Conservation (phyloP, 1,140 invertebrate genomes). For the Anastatus disparis region DNA sequence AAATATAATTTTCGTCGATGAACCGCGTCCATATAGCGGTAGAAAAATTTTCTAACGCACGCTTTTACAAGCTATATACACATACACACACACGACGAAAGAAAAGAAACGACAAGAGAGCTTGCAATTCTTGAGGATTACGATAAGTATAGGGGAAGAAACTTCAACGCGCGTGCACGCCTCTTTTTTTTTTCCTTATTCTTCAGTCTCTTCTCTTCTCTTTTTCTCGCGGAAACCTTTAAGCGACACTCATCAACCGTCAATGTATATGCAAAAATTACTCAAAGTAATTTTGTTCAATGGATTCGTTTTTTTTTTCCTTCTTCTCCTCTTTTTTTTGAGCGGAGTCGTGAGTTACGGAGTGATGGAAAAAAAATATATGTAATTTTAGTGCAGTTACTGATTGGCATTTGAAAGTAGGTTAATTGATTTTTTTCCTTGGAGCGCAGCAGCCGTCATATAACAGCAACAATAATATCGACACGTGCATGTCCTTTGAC, state of each 20-base stretch:
- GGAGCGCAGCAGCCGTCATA: not conserved
- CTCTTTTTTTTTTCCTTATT: slow-evolving; percentile 23
- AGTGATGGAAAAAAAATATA: not conserved
- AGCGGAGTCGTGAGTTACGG: no score
- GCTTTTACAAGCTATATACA: no score
- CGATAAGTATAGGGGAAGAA: slow-evolving; percentile 38
- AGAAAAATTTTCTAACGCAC: slow-evolving; percentile 10
- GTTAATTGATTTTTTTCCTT: slow-evolving; percentile 27
- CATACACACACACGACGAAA: no score
- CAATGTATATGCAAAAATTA: slow-evolving; percentile 27
- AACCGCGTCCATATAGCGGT: no score
- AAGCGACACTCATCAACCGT: slow-evolving; percentile 29
- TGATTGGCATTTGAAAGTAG: slow-evolving; percentile 9
- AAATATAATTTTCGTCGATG: slow-evolving; percentile 18
- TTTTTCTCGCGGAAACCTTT: slow-evolving; percentile 31
- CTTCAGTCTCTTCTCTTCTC: not conserved
- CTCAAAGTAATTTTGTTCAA: slow-evolving; percentile 8
- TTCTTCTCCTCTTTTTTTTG: no score
- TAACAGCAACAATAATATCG: no score
- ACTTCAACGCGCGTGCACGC: not conserved
- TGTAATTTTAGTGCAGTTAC: not conserved
- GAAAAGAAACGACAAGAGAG: slow-evolving; percentile 6
- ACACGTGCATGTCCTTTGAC: slow-evolving; percentile 4
- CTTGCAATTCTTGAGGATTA: slow-evolving; percentile 19
- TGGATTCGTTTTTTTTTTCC: no score